A percentile compares a stretch with the other conserved stretches of the same genome.
These are phyloP conservation scores for Druon quercuslanigerum DNA, from an alignment of 1,140 invertebrate species.

Conservation along the genomic window DNA sequence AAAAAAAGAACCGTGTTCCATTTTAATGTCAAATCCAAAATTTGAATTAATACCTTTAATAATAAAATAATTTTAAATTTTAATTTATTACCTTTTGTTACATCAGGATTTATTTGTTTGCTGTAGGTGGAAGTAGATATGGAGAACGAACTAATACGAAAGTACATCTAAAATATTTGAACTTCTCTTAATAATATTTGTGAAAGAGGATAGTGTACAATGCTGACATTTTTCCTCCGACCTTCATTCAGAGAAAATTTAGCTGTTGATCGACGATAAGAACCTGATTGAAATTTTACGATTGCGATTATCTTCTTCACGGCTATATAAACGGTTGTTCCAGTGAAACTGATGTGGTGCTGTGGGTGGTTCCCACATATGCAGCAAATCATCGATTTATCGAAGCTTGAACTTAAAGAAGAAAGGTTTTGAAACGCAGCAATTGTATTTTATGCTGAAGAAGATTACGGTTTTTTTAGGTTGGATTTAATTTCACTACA, in stretches of 20 bases:
- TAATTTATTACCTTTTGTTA: too few relatives aligned
- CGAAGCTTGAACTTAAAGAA: not conserved
- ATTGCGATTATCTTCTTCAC: constrained; percentile 18
- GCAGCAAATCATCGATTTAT: not conserved
- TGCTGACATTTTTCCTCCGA: not conserved
- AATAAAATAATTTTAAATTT: too few relatives aligned
- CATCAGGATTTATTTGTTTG: too few relatives aligned
- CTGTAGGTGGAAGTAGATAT: too few relatives aligned
- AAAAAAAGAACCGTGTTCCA: too few relatives aligned
- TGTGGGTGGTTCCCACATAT: constrained; percentile 23
- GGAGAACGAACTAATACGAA: too few relatives aligned
- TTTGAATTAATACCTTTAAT: too few relatives aligned
- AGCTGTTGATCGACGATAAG: constrained; percentile 22
- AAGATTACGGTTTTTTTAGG: too few relatives aligned
- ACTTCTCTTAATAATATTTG: not conserved
- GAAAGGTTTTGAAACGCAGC: not conserved
- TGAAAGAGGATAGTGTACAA: not conserved
- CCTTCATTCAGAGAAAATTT: constrained; percentile 16
- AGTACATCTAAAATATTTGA: too few relatives aligned
- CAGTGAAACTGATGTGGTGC: not conserved
- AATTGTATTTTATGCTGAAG: too few relatives aligned
- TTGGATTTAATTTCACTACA: too few relatives aligned
- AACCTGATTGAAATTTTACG: constrained; percentile 16
- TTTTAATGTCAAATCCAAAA: too few relatives aligned
- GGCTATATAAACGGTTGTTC: constrained; percentile 5